These are phyloP conservation scores for Philopedon plagiatum DNA, from an alignment of 2,888 invertebrate genomes.

Conservation along the genomic window DNA sequence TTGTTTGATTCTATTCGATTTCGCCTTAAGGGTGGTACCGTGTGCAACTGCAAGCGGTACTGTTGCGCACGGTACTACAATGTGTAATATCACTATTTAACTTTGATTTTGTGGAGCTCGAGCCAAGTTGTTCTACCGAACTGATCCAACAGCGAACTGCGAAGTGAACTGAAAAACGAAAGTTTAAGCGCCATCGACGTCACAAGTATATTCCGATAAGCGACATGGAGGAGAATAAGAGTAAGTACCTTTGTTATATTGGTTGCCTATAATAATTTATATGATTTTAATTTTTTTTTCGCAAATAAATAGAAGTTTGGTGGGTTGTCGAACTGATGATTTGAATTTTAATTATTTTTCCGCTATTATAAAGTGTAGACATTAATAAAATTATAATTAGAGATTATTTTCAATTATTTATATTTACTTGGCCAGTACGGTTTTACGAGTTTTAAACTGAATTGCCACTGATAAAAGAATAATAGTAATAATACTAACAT, in stretches of 20 bases:
- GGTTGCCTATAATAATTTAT: not conserved
- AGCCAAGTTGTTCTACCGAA: conserved; percentile 9
- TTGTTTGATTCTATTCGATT: too few species aligned
- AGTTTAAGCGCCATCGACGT: not conserved
- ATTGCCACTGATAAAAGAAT: too few species aligned
- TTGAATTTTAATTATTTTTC: too few species aligned
- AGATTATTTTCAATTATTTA: too few species aligned
- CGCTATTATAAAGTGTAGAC: too few species aligned
- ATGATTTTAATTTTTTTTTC: not conserved
- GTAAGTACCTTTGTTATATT: conserved; percentile 11
- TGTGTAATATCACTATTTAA: conserved; percentile 36
- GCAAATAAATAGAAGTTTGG: not conserved
- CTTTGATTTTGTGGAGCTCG: conserved; percentile 26
- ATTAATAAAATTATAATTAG: too few species aligned
- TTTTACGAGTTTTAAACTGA: too few species aligned
- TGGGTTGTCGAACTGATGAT: too few species aligned
- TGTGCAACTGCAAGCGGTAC: conserved; percentile 33
- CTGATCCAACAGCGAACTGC: conserved; percentile 10
- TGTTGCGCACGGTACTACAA: conserved; percentile 40
- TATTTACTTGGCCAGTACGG: too few species aligned
- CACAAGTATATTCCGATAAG: not conserved
- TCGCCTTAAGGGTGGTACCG: too few species aligned
- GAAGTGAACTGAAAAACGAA: conserved; percentile 37
- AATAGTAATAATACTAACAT: too few species aligned
- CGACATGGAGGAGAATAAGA: conserved; percentile 6